Base-by-base conservation (phyloP, 2,113 vertebrate genomes). In the Mesoclemmys tuberculata region DNA sequence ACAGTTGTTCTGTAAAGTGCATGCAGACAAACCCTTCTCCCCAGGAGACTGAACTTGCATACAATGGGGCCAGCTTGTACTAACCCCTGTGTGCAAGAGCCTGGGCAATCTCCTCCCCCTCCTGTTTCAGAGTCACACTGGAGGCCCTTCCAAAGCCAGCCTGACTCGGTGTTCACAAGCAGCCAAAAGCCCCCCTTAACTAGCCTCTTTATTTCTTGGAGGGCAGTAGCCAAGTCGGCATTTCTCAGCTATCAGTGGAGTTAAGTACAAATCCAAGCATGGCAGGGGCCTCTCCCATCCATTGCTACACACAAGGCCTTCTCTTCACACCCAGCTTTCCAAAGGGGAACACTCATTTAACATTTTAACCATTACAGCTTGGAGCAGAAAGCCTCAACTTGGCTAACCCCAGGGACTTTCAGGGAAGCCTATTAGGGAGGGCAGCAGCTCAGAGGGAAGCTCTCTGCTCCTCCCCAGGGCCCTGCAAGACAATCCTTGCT, bases 361-460 rank as follows among this genome's bases (percentile, higher is more conserved):
- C 1, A 5, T 86, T 82, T 11, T 3, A 82, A 80, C 71, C 29
- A 29, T 77, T 78, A 85, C 87, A 96, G 90, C 0, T 0, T 86
- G 85, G 80, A 94, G 80, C 89, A 64, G 61, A 92, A 81, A 31
- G 74, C 89, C 85, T 38, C 27, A 87, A 88, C 88, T 91, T 88
- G 92, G 87, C 80, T 90, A 79, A 93, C 84, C 35, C 56, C 44
- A 61, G 46, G 82, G 93, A 38, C 64, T 71, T 68, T 22, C 64
- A 38, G n/a, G n/a, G 64, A 71, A 38, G 64, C 16, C 61, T 64
- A 19, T 19, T 19, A 75, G 41, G 71, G 9, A 75, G 38, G 38
- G 5, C 10, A 5, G 26, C 22, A 46, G 41, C 26, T 77, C 74
- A 91, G 89, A 82, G 89, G 81, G 79, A 74, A 74, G 4, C 0